These are phyloP conservation scores for Euura lappo DNA, from an alignment of 1,140 invertebrate genomes.

Conservation along the genomic window DNA sequence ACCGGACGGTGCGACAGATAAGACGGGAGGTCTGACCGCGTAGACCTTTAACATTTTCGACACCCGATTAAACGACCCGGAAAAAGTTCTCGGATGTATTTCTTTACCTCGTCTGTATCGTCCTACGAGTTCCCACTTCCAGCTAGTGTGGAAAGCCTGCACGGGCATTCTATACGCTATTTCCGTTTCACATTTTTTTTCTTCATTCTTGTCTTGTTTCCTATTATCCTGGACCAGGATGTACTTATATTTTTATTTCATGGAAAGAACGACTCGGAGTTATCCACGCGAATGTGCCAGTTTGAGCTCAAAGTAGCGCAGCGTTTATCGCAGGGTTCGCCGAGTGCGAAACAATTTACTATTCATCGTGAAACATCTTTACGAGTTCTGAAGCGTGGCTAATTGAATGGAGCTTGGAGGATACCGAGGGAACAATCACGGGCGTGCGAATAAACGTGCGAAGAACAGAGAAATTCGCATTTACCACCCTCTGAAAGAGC, in stretches of 20 bases:
- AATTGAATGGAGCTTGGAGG: background rate
- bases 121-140: background rate
- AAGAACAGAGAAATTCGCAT: background rate
- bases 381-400: background rate
- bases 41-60: background rate
- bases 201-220: background rate
- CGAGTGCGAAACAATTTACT: background rate
- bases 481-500: background rate
- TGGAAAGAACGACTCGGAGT: too few relatives aligned
- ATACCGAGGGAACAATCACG: background rate
- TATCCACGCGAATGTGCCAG: background rate
- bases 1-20: background rate
- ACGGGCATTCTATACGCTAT: background rate
- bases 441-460: too few relatives aligned
- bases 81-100: constrained; percentile 1
- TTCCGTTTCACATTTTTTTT: too few relatives aligned
- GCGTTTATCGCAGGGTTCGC: background rate
- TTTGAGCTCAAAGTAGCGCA: background rate
- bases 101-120: background rate
- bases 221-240: background rate
- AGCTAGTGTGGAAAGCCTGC: background rate
- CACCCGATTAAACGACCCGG: background rate
- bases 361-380: constrained; percentile 4
- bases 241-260: too few relatives aligned
- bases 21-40: background rate